phyloP scores from a whole-genome alignment of 2,888 invertebrate genomes.

The Idaea biselata region DNA sequence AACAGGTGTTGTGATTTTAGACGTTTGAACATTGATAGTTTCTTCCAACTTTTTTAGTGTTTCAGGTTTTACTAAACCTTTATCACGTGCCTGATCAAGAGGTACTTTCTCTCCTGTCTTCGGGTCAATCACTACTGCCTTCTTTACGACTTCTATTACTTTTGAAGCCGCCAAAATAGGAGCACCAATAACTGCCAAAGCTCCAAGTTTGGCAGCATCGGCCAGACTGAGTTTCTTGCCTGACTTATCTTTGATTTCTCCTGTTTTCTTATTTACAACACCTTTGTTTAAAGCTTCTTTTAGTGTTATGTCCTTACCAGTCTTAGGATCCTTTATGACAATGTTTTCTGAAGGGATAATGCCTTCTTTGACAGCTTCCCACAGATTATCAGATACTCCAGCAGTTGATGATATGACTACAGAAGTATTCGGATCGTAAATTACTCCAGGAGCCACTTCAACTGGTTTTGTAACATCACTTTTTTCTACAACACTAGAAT shows the following conservation, averaged over 20 bases:
- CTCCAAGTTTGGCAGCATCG: constrained; percentile 88
- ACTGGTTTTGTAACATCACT: constrained; percentile 41
- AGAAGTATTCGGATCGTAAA: constrained; percentile 87
- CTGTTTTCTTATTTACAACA: constrained; percentile 86
- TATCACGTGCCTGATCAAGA: constrained; percentile 85
- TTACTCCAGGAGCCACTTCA: constrained; percentile 85
- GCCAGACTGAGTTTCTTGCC: constrained; percentile 85
- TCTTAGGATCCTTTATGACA: constrained; percentile 84
- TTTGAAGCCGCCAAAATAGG: constrained; percentile 86
- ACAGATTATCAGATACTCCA: constrained; percentile 83
- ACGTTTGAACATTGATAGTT: constrained; percentile 30
- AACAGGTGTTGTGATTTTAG: constrained; percentile 22
- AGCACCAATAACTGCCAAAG: constrained; percentile 86
- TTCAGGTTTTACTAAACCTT: constrained; percentile 82
- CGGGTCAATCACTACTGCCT: constrained; percentile 84
- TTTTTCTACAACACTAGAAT: constrained; percentile 12
- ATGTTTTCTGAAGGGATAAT: constrained; percentile 84
- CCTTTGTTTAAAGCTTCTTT: constrained; percentile 89
- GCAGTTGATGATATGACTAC: constrained; percentile 84
- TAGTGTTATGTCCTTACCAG: constrained; percentile 85
- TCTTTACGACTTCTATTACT: constrained; percentile 83
- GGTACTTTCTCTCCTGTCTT: constrained; percentile 87
- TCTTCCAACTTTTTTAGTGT: constrained; percentile 46
- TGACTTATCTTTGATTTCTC: constrained; percentile 83
- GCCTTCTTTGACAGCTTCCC: constrained; percentile 88